Evolutionary conservation across 2,888 invertebrate species (phyloP).

Genomic region (Cyrtodaria siliqua): DNA sequence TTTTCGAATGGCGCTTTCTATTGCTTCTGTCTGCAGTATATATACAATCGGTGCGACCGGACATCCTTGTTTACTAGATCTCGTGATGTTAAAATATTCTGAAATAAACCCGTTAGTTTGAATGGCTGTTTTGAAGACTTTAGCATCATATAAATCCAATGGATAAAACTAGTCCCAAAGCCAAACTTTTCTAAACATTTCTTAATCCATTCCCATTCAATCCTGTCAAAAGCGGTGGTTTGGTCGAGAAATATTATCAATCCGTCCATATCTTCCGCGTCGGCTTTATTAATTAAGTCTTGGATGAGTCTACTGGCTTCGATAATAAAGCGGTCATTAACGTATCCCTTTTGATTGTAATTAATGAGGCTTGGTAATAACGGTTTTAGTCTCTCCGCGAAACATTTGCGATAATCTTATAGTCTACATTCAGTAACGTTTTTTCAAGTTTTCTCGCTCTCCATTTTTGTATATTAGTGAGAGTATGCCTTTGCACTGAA

Average conservation of each 20-base stretch:
- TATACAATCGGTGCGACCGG: too few relatives aligned
- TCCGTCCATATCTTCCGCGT: constrained; percentile 2
- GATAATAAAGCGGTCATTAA: constrained; percentile 1
- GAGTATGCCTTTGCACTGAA: neutral
- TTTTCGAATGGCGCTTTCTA: neutral
- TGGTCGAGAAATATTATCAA: constrained; percentile 13
- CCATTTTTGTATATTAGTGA: constrained; percentile 18
- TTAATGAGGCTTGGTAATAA: constrained; percentile 9
- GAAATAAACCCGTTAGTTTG: constrained; percentile 19
- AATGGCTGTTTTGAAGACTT: constrained; percentile 4
- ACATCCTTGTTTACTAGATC: constrained; percentile 8
- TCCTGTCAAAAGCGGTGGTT: constrained; percentile 13
- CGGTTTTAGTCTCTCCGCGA: constrained; percentile 8
- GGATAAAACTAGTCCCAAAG: constrained; percentile 12
- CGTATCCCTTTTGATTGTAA: constrained; percentile 16
- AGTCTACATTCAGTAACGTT: constrained; percentile 20
- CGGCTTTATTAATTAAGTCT: neutral
- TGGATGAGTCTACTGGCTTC: constrained; percentile 17
- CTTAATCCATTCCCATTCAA: constrained; percentile 13
- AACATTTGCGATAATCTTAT: constrained; percentile 15
- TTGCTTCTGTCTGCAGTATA: too few relatives aligned
- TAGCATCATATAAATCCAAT: constrained; percentile 8
- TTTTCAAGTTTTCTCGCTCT: constrained; percentile 13
- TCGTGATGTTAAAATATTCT: constrained; percentile 1
- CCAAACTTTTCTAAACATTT: neutral